Evolutionary conservation across 2,113 vertebrate genomes (phyloP), one percentile per base, ranked within the genome.

Genomic region (Macroglossus sobrinus): DNA sequence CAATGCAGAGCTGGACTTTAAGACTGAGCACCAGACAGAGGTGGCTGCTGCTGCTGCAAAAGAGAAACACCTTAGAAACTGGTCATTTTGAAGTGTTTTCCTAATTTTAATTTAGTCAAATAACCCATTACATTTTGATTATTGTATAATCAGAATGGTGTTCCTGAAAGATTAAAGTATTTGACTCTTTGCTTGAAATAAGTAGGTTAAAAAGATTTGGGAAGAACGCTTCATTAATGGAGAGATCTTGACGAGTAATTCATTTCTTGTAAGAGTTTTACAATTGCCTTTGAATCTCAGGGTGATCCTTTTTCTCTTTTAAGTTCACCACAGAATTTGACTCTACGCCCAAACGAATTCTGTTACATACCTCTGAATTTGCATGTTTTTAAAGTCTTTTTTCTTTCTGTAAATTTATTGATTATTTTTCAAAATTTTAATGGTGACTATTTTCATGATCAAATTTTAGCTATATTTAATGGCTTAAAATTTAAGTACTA

Each of bases 221-320:
- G 45, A 89, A 87, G 61, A 80, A 80, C 11, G 4, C 35, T 72
- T n/a, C 28, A 84, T 90, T 84, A 71, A 84, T 87, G 45, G 47
- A 47, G 66, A 86, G 21, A 35, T 71, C 43, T 69, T 72, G 15
- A 90, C 6, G 76, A 38, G 55, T 84, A 57, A 72, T 55, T 97
- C 18, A 24, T 89, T 94, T 89, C 38, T 84, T 68, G 7, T 11
- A 38, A 92, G 71, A 45, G 55, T 94, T 96, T 84, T 76, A 76
- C 19, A 64, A 12, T 69, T 79, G 14, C 53, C 79, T 96, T 94
- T 71, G 63, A 79, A 75, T 85, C 26, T 89, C 64, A 76, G 18
- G 28, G 24, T 84, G 22, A 9, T 68, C 43, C 28, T 72, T 75
- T 87, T 89, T 89, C n/a, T 87, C 16, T 89, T 96, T 11, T 78